Evolutionary conservation across 2,888 invertebrate genomes (phyloP), one percentile per base, ranked within the genome.

Genomic region (Thymelicus acteon): DNA sequence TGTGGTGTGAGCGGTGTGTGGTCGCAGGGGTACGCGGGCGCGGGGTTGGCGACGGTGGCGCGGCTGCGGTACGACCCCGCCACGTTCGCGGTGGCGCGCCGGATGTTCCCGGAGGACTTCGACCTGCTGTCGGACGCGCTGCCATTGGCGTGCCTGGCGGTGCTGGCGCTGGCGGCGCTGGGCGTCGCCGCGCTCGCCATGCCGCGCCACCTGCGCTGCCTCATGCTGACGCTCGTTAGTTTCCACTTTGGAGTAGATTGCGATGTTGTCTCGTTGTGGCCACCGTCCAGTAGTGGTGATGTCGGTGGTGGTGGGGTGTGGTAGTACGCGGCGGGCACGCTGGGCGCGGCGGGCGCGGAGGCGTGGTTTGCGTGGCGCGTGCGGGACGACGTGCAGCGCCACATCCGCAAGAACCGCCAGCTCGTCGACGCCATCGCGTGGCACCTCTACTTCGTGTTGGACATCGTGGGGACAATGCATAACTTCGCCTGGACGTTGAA

Each of bases 11-110:
- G 44, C 12, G 44, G 8, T 10, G 44, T 12, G 48, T 10, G 10
- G n/a, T 13, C 15, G 63, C 39, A 65, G 65, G 54, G 12, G 15
- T 65, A 65, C 47, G 24, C 12, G 40, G 65, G 65, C 10, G 73
- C 63, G 40, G 54, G 8, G 65, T 24, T 65, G 54, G 54, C 54
- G 54, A 54, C 64, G 54, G 64, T 12, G 64, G 64, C 64, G 54
- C 64, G 64, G 52, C 40, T 64, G 54, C 24, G 39, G 39, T 64
- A 54, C 54, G 64, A 64, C 54, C 64, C 64, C 19, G 5, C 19
- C 31, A 54, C 54, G 40, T 54, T 54, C 40, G n/a, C 52, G 10
- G 63, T 37, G 19, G 15, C 10, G 39, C 63, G 63, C 49, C 37
- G 39, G 65, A 1, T 39, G 54, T 7, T 24, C 13, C 37, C 54